Conservation (phyloP, 2,113 vertebrate genomes). For the Maccullochella peelii region DNA sequence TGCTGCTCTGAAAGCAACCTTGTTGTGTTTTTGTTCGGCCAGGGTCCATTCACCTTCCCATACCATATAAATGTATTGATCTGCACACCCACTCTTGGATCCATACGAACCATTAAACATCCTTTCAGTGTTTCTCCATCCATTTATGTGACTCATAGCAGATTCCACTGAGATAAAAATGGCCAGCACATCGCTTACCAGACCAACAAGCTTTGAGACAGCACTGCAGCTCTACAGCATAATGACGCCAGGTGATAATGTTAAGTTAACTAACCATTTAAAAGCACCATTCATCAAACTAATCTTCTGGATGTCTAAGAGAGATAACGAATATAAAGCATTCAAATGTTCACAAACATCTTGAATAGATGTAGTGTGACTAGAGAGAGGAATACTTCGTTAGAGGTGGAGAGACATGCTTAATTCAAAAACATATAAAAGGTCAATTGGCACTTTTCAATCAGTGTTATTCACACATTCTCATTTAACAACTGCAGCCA, state of each 20-base stretch:
- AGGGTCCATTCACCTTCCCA: slow-evolving; percentile 61
- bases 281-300: slow-evolving; percentile 34
- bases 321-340: slow-evolving; percentile 1
- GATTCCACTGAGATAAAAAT: slow-evolving; percentile 56
- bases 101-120: slow-evolving; percentile 72
- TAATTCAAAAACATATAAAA: slow-evolving; percentile 35
- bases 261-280: slow-evolving; percentile 46
- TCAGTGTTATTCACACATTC: slow-evolving; percentile 37
- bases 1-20: slow-evolving; percentile 64
- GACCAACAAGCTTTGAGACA: slow-evolving; percentile 26
- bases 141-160: slow-evolving; percentile 65
- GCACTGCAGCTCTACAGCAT: slow-evolving; percentile 22
- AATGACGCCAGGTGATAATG: slow-evolving; percentile 41
- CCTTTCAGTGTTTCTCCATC: slow-evolving; percentile 72
- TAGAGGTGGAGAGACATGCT: slow-evolving; percentile 2
- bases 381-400: slow-evolving; percentile 1
- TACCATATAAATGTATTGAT: slow-evolving; percentile 76
- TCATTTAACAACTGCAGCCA: slow-evolving; percentile 35
- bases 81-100: slow-evolving; percentile 58
- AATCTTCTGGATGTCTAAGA: slow-evolving; percentile 24
- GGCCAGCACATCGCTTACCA: slow-evolving; percentile 19
- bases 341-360: slow-evolving; percentile 34
- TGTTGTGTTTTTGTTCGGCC: slow-evolving; percentile 56
- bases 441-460: slow-evolving; percentile 46
- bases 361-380: too few relatives aligned